A percentile compares a stretch with the other conserved stretches of the same genome.
These are phyloP conservation scores for Calliscelio sp. DNA, from an alignment of 2,888 invertebrate species.

Conservation along the genomic window DNA sequence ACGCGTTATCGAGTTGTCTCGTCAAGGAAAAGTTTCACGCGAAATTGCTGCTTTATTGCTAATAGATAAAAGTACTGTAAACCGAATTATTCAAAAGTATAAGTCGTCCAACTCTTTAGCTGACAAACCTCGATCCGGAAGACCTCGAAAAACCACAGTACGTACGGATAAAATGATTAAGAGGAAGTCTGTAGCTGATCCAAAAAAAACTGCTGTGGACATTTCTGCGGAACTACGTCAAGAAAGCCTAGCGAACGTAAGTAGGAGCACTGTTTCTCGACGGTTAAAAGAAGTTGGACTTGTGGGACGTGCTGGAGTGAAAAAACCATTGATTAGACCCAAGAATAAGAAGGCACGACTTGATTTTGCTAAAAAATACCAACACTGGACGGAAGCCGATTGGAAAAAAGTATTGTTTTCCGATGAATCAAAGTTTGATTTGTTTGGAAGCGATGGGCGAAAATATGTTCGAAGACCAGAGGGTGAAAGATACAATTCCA, in stretches of 20 bases:
- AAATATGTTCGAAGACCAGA: slow-evolving; percentile 38
- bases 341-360: slow-evolving; percentile 37
- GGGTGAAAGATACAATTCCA: slow-evolving; percentile 15
- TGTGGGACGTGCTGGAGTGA: slow-evolving; percentile 1
- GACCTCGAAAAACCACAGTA: slow-evolving; percentile 10
- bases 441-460: slow-evolving; percentile 43
- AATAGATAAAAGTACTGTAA: slow-evolving; percentile 22
- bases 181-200: slow-evolving; percentile 36
- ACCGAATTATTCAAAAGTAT: slow-evolving; percentile 8
- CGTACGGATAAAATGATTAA: slow-evolving; percentile 17
- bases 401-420: slow-evolving; percentile 33
- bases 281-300: slow-evolving; percentile 27
- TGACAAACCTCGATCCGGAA: slow-evolving; percentile 10
- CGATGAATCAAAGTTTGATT: slow-evolving; percentile 47
- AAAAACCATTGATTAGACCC: slow-evolving; percentile 31
- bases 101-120: background rate
- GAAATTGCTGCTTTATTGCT: slow-evolving; percentile 14
- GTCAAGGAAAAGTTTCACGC: slow-evolving; percentile 13
- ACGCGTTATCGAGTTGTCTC: background rate
- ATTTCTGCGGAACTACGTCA: slow-evolving; percentile 33
- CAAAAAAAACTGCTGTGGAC: slow-evolving; percentile 25
- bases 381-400: slow-evolving; percentile 28
- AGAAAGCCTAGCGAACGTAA: slow-evolving; percentile 34
- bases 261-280: slow-evolving; percentile 39
- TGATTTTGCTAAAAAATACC: slow-evolving; percentile 11